Evolutionary conservation across 2,797 vertebrate genomes (phyloP).

Genomic region (Harpagifer antarcticus): DNA sequence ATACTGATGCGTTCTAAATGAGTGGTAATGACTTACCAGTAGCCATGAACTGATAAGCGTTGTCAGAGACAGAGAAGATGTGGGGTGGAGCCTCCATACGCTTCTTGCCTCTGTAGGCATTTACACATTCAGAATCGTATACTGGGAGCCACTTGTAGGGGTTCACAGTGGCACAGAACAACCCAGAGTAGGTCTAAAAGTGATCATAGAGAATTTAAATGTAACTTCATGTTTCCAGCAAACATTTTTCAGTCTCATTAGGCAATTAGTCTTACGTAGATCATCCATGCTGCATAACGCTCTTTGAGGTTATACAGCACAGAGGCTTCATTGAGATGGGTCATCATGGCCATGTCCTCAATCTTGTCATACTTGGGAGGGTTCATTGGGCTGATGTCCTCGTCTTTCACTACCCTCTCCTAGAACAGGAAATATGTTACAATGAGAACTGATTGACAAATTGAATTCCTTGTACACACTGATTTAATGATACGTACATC

Average conservation of each 20-base stretch:
- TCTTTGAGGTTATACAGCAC: constrained; percentile 91
- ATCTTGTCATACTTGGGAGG: constrained; percentile 84
- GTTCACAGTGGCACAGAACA: constrained; percentile 66
- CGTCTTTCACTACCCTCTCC: constrained; percentile 85
- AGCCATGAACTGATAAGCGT: constrained; percentile 88
- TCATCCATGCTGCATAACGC: constrained; percentile 90
- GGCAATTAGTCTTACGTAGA: constrained; percentile 72
- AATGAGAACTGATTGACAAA: constrained; percentile 19
- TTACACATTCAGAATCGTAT: constrained; percentile 87
- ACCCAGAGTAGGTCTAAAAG: constrained; percentile 86
- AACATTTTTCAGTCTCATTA: constrained; percentile 46
- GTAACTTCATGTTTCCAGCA: neutral
- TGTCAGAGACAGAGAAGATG: constrained; percentile 95
- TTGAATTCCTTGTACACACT: neutral
- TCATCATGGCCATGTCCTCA: constrained; percentile 86
- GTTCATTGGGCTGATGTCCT: constrained; percentile 83
- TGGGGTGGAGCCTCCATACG: constrained; percentile 91
- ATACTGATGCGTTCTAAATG: neutral
- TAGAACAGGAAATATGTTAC: constrained; percentile 54
- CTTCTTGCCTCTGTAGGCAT: constrained; percentile 91
- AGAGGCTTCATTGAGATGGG: constrained; percentile 81
- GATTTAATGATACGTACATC: constrained; percentile 59
- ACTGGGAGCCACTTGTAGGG: constrained; percentile 89
- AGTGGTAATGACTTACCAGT: constrained; percentile 64
- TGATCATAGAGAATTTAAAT: neutral